These are phyloP conservation scores for Trichoplusia ni DNA, from an alignment of 1,140 invertebrate genomes.

Conservation along the genomic window DNA sequence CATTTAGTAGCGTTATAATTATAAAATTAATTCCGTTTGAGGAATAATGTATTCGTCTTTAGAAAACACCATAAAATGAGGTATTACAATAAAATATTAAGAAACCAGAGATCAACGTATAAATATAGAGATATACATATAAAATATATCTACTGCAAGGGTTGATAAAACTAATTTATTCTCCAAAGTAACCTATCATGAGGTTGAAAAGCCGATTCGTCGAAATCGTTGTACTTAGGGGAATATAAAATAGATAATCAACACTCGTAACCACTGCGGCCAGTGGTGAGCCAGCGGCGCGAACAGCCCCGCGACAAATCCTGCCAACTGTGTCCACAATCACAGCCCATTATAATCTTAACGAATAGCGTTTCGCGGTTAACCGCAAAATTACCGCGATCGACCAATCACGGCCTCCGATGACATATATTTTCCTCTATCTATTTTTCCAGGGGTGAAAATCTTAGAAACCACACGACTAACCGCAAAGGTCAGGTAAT, in stretches of 20 bases:
- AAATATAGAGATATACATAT: too few relatives aligned
- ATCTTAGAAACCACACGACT: constrained; percentile 79
- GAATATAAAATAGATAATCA: constrained; percentile 30
- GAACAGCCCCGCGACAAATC: constrained; percentile 64
- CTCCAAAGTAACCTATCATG: not conserved
- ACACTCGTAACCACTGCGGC: constrained; percentile 48
- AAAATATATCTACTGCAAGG: too few relatives aligned
- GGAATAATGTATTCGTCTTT: too few relatives aligned
- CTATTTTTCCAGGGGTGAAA: constrained; percentile 80
- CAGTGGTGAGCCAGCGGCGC: constrained; percentile 43
- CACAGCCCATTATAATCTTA: constrained; percentile 71
- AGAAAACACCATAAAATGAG: too few relatives aligned
- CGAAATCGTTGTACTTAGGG: not conserved
- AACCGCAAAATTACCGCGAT: constrained; percentile 68
- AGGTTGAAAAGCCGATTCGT: constrained; percentile 12
- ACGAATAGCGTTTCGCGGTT: constrained; percentile 75
- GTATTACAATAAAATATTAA: too few relatives aligned
- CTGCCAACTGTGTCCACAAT: constrained; percentile 59
- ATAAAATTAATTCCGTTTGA: too few relatives aligned
- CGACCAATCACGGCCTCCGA: constrained; percentile 62
- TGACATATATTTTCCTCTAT: constrained; percentile 70
- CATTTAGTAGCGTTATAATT: too few relatives aligned
- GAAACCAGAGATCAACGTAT: too few relatives aligned
- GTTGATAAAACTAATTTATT: not conserved
- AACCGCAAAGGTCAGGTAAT: constrained; percentile 80